These are phyloP conservation scores for Anas platyrhynchos DNA, from an alignment of 2,113 vertebrate species.

Conservation along the genomic window DNA sequence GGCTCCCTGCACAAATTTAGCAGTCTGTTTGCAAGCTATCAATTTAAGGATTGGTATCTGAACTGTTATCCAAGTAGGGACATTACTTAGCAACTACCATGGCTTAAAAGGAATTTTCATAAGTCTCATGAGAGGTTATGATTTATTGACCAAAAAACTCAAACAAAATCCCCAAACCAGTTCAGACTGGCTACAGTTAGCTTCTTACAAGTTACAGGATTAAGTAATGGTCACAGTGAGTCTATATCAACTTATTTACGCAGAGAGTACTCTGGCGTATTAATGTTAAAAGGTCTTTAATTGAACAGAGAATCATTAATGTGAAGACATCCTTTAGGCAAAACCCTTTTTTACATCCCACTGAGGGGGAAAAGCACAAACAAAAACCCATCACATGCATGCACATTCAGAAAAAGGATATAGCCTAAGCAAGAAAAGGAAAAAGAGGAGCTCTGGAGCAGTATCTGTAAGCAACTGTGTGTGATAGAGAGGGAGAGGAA, in stretches of 20 bases:
- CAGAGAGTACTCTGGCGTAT: not conserved
- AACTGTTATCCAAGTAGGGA: conserved; percentile 60
- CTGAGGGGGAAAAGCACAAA: not conserved
- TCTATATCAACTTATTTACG: not conserved
- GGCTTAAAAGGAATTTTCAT: conserved; percentile 60
- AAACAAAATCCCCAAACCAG: conserved; percentile 25
- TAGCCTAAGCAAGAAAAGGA: not conserved
- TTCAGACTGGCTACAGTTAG: conserved; percentile 30
- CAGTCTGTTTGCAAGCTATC: conserved; percentile 36
- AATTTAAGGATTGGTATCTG: conserved; percentile 57
- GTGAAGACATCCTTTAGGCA: not conserved
- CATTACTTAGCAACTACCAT: conserved; percentile 50
- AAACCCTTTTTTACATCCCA: not conserved
- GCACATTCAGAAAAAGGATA: not conserved
- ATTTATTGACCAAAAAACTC: conserved; percentile 58
- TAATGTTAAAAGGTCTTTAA: not conserved
- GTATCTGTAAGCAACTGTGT: not conserved
- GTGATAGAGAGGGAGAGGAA: conserved; percentile 9
- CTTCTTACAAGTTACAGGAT: conserved; percentile 5
- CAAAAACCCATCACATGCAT: rapidly evolving
- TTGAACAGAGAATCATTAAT: not conserved
- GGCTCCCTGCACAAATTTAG: conserved; percentile 24
- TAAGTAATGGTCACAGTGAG: conserved; percentile 37
- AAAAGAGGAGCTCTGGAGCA: not conserved
- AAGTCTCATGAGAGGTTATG: conserved; percentile 57